Conservation (phyloP, 2,888 invertebrate species). For the Crossocerus cetratus region DNA sequence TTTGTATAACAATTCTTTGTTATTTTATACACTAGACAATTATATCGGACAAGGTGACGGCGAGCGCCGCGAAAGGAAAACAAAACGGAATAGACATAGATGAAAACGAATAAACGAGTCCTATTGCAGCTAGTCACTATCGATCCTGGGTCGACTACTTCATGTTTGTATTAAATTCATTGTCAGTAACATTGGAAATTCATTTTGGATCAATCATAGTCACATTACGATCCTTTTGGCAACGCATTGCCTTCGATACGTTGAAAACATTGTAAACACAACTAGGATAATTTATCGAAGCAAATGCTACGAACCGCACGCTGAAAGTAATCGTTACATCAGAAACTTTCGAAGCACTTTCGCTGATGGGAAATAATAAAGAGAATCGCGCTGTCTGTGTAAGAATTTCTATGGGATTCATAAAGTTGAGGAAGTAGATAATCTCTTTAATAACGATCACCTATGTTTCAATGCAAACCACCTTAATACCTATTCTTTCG, state of each 20-base stretch:
- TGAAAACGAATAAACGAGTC: conserved; percentile 50
- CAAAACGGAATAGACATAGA: conserved; percentile 28
- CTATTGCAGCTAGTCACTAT: conserved; percentile 19
- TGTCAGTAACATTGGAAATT: not conserved
- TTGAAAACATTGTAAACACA: conserved; percentile 35
- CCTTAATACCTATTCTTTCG: conserved; percentile 52
- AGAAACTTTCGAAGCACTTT: conserved; percentile 23
- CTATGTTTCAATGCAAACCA: conserved; percentile 37
- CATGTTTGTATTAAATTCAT: conserved; percentile 15
- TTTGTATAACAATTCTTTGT: conserved; percentile 64
- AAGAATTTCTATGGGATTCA: conserved; percentile 31
- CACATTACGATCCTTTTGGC: conserved; percentile 28
- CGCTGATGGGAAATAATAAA: conserved; percentile 18
- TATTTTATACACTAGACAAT: conserved; percentile 48
- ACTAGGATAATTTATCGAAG: conserved; percentile 28
- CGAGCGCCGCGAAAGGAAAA: conserved; percentile 19
- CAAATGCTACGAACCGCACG: conserved; percentile 33
- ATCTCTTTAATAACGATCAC: conserved; percentile 27
- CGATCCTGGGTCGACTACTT: conserved; percentile 22
- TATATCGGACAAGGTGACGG: conserved; percentile 44
- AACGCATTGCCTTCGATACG: conserved; percentile 21
- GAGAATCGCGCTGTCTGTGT: conserved; percentile 13
- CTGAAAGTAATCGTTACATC: conserved; percentile 28
- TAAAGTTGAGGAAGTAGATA: conserved; percentile 25
- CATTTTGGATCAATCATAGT: conserved; percentile 15